Conservation (phyloP, 2,888 invertebrate species). For the Eupeodes luniger region DNA sequence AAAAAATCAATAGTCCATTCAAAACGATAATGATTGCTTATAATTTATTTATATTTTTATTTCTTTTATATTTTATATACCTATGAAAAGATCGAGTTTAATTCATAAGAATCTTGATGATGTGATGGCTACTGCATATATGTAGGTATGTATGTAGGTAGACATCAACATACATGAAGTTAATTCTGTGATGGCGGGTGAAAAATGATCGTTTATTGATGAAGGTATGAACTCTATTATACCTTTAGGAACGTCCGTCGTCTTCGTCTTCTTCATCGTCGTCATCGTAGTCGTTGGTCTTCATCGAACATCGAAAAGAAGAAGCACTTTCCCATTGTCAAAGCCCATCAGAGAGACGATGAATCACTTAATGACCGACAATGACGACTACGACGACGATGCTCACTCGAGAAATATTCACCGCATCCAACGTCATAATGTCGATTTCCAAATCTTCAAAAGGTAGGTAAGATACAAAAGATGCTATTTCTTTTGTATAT, state of each 20-base stretch:
- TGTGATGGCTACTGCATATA: slow-evolving; percentile 11
- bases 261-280: not conserved
- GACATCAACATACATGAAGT: not conserved
- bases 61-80: not conserved
- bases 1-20: slow-evolving; percentile 43
- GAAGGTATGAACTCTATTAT: slow-evolving; percentile 55
- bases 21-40: slow-evolving; percentile 53
- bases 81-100: not conserved
- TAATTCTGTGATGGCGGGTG: slow-evolving; percentile 7
- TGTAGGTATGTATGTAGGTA: no score
- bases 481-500: not conserved
- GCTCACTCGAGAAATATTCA: not conserved
- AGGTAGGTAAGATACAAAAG: not conserved
- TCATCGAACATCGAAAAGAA: slow-evolving; percentile 17
- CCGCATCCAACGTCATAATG: not conserved
- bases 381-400: not conserved
- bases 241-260: not conserved
- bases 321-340: slow-evolving; percentile 40
- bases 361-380: slow-evolving; percentile 32
- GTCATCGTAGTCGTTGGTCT: no score
- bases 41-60: slow-evolving; percentile 50
- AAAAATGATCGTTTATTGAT: slow-evolving; percentile 67
- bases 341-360: not conserved
- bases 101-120: slow-evolving; percentile 12
- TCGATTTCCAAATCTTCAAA: not conserved